A percentile compares a stretch with the other conserved stretches of the same genome.
Conservation (phyloP, 2,797 vertebrate genomes). For the Sarcophilus harrisii region DNA sequence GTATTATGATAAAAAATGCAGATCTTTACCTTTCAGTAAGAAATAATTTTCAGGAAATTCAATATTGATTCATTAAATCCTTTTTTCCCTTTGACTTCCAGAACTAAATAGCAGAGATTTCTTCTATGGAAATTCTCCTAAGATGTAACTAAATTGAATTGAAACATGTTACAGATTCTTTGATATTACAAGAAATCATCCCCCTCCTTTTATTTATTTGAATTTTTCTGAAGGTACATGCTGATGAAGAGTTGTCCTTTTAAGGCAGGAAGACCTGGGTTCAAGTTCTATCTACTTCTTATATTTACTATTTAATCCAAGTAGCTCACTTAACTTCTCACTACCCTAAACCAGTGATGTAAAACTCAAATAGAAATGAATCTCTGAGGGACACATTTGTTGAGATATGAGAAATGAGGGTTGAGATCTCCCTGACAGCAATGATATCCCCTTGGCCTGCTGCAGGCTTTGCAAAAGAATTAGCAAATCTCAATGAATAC, state of each 20-base stretch:
- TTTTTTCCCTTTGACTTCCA: not conserved
- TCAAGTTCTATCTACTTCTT: not conserved
- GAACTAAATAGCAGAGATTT: not conserved
- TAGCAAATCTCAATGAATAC: too few species aligned
- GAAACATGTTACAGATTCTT: not conserved
- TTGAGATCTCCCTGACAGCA: too few species aligned
- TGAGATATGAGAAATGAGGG: too few species aligned
- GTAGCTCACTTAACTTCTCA: not conserved
- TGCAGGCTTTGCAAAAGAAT: too few species aligned
- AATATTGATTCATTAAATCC: not conserved
- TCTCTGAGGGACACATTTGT: not conserved
- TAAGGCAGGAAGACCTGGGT: not conserved
- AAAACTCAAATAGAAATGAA: not conserved
- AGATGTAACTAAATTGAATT: not conserved
- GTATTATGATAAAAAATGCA: not conserved
- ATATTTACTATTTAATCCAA: not conserved
- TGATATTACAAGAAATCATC: not conserved
- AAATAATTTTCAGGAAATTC: slow-evolving; percentile 1
- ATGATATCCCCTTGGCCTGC: too few species aligned
- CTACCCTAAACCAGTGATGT: not conserved
- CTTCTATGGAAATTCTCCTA: not conserved
- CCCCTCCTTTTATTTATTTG: not conserved
- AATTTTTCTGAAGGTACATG: not conserved
- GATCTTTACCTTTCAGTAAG: not conserved
- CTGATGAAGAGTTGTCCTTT: not conserved